A percentile compares a stretch with the other conserved stretches of the same genome.
phyloP scores from a whole-genome alignment of 2,113 vertebrate genomes.

The Procavia capensis region DNA sequence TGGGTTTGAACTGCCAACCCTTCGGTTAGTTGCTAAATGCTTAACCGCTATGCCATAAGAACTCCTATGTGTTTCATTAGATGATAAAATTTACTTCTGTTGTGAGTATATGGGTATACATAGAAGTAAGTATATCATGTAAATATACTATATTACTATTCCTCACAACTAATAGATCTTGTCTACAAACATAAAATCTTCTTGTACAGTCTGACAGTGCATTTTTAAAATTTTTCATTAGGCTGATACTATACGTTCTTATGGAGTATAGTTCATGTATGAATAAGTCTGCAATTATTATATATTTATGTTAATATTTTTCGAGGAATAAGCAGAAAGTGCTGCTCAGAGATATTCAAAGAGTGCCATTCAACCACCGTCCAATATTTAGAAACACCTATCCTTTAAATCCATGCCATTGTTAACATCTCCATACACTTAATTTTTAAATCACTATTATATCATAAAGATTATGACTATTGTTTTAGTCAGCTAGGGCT shows the following conservation, averaged over 20 bases:
- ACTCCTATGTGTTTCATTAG: not conserved
- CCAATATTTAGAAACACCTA: not conserved
- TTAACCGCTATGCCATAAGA: not conserved
- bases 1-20: not conserved
- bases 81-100: not conserved
- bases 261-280: not conserved
- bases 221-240: not conserved
- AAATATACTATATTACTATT: not conserved
- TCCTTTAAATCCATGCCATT: not conserved
- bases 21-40: not conserved
- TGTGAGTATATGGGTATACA: not conserved
- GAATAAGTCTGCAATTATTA: not conserved
- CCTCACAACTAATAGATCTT: not conserved
- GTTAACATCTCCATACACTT: not conserved
- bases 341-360: not conserved
- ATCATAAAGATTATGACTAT: not conserved
- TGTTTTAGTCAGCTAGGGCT: too few relatives aligned
- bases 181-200: not conserved
- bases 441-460: not conserved
- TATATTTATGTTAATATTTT: not conserved
- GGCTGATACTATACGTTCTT: not conserved
- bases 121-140: not conserved
- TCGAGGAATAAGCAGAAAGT: not conserved
- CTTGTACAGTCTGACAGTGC: not conserved
- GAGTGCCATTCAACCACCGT: not conserved